Percentiles rank a stretch among this genome's conserved stretches.
Evolutionary conservation across 1,140 invertebrate species (phyloP).

Genomic region (Papilio xuthus): DNA sequence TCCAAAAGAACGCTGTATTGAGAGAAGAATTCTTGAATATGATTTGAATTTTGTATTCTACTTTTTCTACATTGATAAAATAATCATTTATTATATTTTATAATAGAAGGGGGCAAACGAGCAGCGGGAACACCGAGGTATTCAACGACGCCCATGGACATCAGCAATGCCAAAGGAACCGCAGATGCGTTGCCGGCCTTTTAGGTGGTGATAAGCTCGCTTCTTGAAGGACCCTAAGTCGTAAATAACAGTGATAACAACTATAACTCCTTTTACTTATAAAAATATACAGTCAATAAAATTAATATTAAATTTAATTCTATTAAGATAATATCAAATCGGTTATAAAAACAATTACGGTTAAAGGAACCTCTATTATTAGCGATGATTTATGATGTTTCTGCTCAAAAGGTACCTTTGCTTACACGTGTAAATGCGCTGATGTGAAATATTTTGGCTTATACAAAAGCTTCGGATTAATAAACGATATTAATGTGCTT

Average conservation of each 20-base stretch:
- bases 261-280: too few relatives aligned
- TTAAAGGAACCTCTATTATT: background rate
- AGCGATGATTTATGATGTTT: conserved; percentile 19
- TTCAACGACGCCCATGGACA: too few relatives aligned
- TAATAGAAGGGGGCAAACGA: too few relatives aligned
- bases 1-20: background rate
- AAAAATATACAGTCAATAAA: background rate
- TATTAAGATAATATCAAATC: background rate
- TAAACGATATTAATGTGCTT: conserved; percentile 2
- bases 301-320: background rate
- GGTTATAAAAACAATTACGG: background rate
- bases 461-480: conserved; percentile 7
- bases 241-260: too few relatives aligned
- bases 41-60: background rate
- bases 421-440: background rate
- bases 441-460: conserved; percentile 4
- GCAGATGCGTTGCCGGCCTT: too few relatives aligned
- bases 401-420: conserved; percentile 1
- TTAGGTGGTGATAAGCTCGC: too few relatives aligned
- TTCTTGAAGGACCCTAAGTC: too few relatives aligned
- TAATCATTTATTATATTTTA: background rate
- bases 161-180: too few relatives aligned
- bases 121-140: too few relatives aligned
- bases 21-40: background rate
- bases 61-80: background rate